These are phyloP conservation scores for Hyles euphorbiae DNA, from an alignment of 1,140 invertebrate species.

Conservation along the genomic window DNA sequence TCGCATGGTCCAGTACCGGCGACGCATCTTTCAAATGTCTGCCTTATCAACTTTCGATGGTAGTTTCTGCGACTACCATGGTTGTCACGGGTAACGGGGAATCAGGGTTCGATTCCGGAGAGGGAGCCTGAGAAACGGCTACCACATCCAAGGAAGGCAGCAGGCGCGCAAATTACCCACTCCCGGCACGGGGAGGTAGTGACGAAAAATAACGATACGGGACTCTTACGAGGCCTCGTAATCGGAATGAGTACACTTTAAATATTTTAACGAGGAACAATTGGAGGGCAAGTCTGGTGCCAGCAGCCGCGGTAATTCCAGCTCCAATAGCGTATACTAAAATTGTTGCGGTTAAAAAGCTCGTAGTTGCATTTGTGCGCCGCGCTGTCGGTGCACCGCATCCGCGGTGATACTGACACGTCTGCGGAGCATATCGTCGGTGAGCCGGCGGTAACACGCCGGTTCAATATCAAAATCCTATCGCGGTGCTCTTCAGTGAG, in stretches of 20 bases:
- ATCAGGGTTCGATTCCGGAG: constrained; percentile 83
- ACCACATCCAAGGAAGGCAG: constrained; percentile 95
- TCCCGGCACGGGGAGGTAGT: no score
- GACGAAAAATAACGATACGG: no score
- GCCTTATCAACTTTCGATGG: constrained; percentile 92
- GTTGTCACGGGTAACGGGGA: constrained; percentile 87
- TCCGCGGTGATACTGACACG: no score
- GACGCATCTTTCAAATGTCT: constrained; percentile 91
- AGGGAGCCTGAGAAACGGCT: constrained; percentile 94
- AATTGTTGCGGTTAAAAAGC: constrained; percentile 89
- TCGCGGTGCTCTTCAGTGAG: no score
- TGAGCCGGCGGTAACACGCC: no score
- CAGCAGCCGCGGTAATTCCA: constrained; percentile 94
- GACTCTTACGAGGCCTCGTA: no score
- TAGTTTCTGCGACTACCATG: constrained; percentile 87
- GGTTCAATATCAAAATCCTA: no score
- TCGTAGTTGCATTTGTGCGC: no score
- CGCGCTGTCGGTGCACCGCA: no score
- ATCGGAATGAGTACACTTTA: no score
- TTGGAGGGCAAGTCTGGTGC: constrained; percentile 95
- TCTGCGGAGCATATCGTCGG: no score
- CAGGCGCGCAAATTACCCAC: constrained; percentile 93
- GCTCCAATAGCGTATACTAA: constrained; percentile 94
- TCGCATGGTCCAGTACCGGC: constrained; percentile 84
- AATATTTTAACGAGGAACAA: constrained; percentile 90